These are phyloP conservation scores for Sitobion miscanthi DNA, from an alignment of 1,140 invertebrate species.

Conservation along the genomic window DNA sequence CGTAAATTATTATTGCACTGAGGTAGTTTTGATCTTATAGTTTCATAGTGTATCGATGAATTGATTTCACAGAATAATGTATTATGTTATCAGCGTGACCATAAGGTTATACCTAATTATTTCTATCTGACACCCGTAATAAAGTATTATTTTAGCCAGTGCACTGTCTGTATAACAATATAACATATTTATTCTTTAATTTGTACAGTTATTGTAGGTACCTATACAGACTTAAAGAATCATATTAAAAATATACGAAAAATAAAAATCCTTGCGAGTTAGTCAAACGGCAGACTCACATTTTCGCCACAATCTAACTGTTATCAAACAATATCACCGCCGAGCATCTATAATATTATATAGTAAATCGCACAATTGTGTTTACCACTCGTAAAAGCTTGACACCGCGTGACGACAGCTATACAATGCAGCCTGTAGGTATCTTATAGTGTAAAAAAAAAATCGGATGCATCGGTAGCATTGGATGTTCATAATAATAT, in stretches of 20 bases:
- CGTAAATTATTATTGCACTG: background rate
- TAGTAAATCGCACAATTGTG: background rate
- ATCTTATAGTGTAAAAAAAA: too few species aligned
- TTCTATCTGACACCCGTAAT: background rate
- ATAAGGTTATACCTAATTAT: background rate
- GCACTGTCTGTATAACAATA: background rate
- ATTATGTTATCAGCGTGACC: background rate
- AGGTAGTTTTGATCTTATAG: background rate
- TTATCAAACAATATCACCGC: background rate
- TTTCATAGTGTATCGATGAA: background rate
- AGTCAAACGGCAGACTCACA: background rate
- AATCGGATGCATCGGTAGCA: background rate
- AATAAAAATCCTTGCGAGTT: background rate
- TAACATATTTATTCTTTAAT: too few species aligned
- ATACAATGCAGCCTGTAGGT: too few species aligned
- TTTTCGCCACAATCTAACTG: background rate
- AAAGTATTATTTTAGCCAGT: background rate
- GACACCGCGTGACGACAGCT: too few species aligned
- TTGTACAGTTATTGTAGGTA: too few species aligned
- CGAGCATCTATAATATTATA: background rate
- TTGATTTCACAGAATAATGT: background rate
- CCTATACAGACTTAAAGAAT: too few species aligned
- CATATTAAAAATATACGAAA: too few species aligned
- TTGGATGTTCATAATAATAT: background rate
- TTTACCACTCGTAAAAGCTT: too few species aligned